These are phyloP conservation scores for Orthonevra nobilis DNA, from an alignment of 2,888 invertebrate species.

Conservation along the genomic window DNA sequence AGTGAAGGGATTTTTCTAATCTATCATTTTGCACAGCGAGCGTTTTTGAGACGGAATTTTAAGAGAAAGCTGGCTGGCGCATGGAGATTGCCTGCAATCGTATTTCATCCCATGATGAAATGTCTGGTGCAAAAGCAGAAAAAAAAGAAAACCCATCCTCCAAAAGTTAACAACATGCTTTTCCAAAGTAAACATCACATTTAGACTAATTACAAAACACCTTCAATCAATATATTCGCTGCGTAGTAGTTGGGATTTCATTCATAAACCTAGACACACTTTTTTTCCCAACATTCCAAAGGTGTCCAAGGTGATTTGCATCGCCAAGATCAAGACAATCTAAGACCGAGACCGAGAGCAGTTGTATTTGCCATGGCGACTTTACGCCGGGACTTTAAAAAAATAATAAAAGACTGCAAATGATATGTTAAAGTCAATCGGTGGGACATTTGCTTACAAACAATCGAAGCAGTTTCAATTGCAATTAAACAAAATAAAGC, in stretches of 20 bases:
- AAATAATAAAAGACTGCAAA: too few relatives aligned
- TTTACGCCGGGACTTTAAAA: slow-evolving; percentile 23
- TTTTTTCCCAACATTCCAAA: slow-evolving; percentile 5
- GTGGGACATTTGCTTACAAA: neutral
- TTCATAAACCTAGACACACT: slow-evolving; percentile 46
- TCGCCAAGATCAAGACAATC: too few relatives aligned
- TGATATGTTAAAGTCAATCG: neutral
- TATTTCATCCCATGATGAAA: neutral
- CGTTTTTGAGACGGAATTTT: too few relatives aligned
- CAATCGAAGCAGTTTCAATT: neutral
- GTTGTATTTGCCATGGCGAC: too few relatives aligned
- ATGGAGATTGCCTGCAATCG: neutral
- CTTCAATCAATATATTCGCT: neutral
- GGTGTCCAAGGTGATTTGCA: too few relatives aligned
- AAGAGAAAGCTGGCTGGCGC: slow-evolving; percentile 2
- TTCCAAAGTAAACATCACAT: neutral
- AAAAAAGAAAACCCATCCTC: too few relatives aligned
- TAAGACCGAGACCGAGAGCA: too few relatives aligned
- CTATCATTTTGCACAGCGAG: too few relatives aligned
- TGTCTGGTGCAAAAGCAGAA: neutral
- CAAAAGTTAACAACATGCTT: neutral
- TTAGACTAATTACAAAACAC: neutral
- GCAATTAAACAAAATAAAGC: slow-evolving; percentile 7
- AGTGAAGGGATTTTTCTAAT: too few relatives aligned
- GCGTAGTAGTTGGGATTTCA: slow-evolving; percentile 34